Evolutionary conservation across 2,888 invertebrate genomes (phyloP), one percentile per base, ranked within the genome.

Genomic region (Oscheius sp.): DNA sequence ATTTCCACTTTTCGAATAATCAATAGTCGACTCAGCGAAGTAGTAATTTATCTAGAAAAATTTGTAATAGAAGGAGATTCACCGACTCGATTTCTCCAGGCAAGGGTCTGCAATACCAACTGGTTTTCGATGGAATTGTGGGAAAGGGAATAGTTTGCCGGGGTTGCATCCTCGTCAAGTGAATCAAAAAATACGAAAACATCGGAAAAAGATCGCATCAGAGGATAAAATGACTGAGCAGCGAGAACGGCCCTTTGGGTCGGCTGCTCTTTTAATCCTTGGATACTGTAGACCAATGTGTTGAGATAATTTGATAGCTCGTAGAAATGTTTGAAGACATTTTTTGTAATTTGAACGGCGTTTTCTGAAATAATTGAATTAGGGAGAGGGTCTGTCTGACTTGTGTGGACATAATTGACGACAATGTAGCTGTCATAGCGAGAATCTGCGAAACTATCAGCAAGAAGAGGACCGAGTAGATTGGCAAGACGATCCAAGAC

Each of bases 61-160:
- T 7, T 2, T 18, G n/a, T 27, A 1, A 21, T 2, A n/a, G 49
- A 16, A 27, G 25, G 23, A 21, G 7, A 16, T 13, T 9, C 2
- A 49, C 66, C 18, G 9, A 69, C 69, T 23, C 69, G 5, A 35
- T 69, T 55, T 7, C 53, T 55, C 55, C 69, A 69, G 41, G 69
- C 69, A 21, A 69, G 21, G 1, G 55, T 43, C 25, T 56, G 35
- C 7, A 69, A 41, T 2, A 55, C 23, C 21, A 56, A 21, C n/a
- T 69, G 43, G n/a, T 43, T 69, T 43, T 53, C 55, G n/a, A 55
- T 41, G n/a, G 55, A 43, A 23, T 56, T 21, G 16, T 5, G 9
- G 1, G 55, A 25, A 0, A 55, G 45, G 3, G 29, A 27, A 35
- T 55, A 69, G 41, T 69, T 56, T 55, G 43, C 55, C 23, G 55